Evolutionary conservation across 2,113 vertebrate genomes (phyloP), one percentile per base, ranked within the genome.

Genomic region (Ophthalmolycus amberensis): DNA sequence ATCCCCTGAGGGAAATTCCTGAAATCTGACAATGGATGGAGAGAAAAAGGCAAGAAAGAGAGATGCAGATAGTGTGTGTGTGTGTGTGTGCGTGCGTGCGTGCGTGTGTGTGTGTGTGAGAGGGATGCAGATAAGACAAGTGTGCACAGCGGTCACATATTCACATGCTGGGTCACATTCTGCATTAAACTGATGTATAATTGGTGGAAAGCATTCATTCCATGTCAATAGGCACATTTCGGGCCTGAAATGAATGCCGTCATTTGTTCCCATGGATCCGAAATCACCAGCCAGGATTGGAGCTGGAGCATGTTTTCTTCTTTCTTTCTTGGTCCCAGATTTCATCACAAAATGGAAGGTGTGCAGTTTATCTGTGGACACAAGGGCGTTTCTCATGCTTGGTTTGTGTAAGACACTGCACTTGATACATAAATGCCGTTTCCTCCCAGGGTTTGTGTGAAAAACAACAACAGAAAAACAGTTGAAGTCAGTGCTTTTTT

Each of bases 131-230:
- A 88, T 94, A 91, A 94, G 91, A 50, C 56, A 92, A 92, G 90
- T 92, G 86, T 86, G 92, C 88, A 84, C 79, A 80, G 84, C 82
- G 87, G 93, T 92, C 92, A 94, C 94, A 90, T 90, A 94, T 93
- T 94, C 92, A 90, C 88, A 86, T 89, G 85, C 89, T 77, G 86
- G 92, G 93, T 94, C 93, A 94, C 92, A 94, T 94, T 94, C 90
- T 92, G 90, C 86, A 92, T 94, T 87, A 88, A 90, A 89, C 78
- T 85, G 64, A 85, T 85, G 93, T 58, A 94, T 94, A 94, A 94
- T 93, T 90, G 84, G 83, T 87, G 90, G 86, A 88, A 87, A 86
- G 83, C 68, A 90, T 90, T 93, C 89, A 85, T 83, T 89, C 86
- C 72, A 79, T 87, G 88, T 91, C 93, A 93, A 89, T 86, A 74